Evolutionary conservation across 2,888 invertebrate species (phyloP).

Genomic region (Dastarcus helophoroides): DNA sequence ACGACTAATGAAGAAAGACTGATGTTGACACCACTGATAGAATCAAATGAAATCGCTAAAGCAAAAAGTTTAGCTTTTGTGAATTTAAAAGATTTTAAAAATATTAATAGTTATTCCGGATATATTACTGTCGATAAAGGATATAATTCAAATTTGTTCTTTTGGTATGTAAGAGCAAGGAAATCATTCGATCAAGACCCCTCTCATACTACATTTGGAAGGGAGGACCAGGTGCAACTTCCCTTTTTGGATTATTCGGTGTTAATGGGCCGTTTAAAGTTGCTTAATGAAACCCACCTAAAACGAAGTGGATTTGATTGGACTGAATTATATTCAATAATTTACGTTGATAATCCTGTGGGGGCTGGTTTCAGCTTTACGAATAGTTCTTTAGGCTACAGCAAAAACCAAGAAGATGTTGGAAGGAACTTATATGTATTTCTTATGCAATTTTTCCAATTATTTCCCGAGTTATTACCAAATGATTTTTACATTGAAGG

Average conservation of each 20-base stretch:
- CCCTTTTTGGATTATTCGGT: constrained; percentile 61
- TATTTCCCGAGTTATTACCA: constrained; percentile 57
- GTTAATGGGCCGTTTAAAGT: constrained; percentile 60
- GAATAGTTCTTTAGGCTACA: constrained; percentile 69
- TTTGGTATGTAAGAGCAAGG: constrained; percentile 76
- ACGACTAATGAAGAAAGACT: no score
- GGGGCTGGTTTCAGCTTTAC: constrained; percentile 84
- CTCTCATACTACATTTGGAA: constrained; percentile 67
- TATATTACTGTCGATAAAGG: constrained; percentile 66
- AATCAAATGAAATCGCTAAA: constrained; percentile 56
- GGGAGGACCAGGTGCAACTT: constrained; percentile 70
- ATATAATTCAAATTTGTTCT: constrained; percentile 68
- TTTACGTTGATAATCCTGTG: constrained; percentile 73
- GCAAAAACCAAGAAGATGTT: constrained; percentile 60
- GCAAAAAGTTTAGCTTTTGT: constrained; percentile 44
- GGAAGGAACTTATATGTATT: constrained; percentile 63
- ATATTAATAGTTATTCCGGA: constrained; percentile 50
- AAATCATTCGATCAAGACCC: constrained; percentile 41
- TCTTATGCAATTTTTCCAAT: constrained; percentile 61
- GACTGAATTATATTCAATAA: constrained; percentile 60
- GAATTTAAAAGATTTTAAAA: constrained; percentile 40
- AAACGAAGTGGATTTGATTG: constrained; percentile 49
- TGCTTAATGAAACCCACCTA: constrained; percentile 7
- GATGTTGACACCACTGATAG: constrained; percentile 63
- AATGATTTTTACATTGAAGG: constrained; percentile 74